Base-by-base conservation (phyloP, 2,888 invertebrate genomes). In the Lomographa bimaculata region DNA sequence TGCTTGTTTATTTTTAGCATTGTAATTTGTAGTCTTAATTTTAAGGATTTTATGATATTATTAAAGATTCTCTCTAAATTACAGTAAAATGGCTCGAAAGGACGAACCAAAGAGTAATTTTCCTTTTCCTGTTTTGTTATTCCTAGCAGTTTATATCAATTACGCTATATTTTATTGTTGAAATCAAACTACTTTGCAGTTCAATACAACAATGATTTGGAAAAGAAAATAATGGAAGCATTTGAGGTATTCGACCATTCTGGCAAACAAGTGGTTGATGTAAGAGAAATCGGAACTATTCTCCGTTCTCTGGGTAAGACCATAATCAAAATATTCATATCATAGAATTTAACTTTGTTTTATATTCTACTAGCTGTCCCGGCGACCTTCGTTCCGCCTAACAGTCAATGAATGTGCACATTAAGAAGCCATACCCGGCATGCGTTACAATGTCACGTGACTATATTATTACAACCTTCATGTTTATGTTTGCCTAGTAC, bases 201-300 rank as follows among this genome's bases (percentile, higher is more conserved):
- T 51, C 61, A 71, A 47, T 80, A 93, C 14, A 91, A 91, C 43
- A 94, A 92, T 60, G 94, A 94, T 45, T 80, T 96, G 58, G 95
- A 96, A 64, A 93, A 93, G 66, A 93, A 91, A 80, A 94, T 97
- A 37, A 93, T 94, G 2, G 96, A 96, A 62, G 95, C 96, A 1
- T 98, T 98, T 76, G 94, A 95, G 65, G 93, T 97, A 10, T 98
- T 98, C 71, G 98, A 98, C 72, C 96, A 96, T 80, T 94, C 95
- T 33, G 94, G 94, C 28, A 96, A 94, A 64, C 95, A 95, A 84
- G 94, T 94, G 1, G 95, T 97, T 0, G 97, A 98, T 84, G 94
- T 96, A 0, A 91, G 97, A 62, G 98, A 98, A 91, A 92, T 98
- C 37, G 96, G 97, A 25, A 97, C 97, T 0, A 96, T 98, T 43